phyloP scores from a whole-genome alignment of 2,888 invertebrate species.

The Thecophora atra region DNA sequence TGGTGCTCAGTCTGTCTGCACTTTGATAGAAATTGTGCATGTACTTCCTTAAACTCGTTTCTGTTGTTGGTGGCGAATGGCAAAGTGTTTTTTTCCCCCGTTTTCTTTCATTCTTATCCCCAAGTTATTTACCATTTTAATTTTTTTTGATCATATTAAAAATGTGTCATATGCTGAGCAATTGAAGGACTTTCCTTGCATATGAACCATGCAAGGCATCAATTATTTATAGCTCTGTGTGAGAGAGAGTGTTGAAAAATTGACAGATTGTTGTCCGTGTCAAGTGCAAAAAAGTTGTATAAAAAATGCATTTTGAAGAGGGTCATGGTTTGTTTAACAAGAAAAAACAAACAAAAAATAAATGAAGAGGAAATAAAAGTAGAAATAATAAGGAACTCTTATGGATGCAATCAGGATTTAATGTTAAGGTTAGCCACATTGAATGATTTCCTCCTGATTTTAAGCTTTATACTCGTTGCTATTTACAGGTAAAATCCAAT shows the following conservation, averaged over 20 bases:
- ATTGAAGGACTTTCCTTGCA: conserved; percentile 7
- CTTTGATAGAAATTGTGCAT: background rate
- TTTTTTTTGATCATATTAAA: conserved; percentile 19
- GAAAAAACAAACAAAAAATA: conserved; percentile 7
- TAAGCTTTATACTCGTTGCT: background rate
- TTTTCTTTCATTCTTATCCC: conserved; percentile 10
- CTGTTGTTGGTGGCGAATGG: background rate
- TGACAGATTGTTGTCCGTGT: conserved; percentile 25
- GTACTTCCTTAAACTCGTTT: conserved; percentile 3
- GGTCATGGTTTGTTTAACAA: conserved; percentile 26
- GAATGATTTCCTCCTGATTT: background rate
- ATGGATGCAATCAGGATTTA: background rate
- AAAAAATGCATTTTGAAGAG: background rate
- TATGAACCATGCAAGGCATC: conserved; percentile 12
- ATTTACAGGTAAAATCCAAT: no score
- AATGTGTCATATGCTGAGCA: conserved; percentile 26
- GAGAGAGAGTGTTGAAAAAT: conserved; percentile 7
- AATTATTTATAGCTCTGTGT: conserved; percentile 20
- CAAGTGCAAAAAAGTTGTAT: background rate
- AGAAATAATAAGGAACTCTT: no score
- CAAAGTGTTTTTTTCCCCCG: background rate
- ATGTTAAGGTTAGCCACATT: no score
- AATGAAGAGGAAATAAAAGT: background rate
- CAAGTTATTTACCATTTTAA: background rate
- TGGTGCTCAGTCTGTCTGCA: background rate